Percentiles rank a stretch among this genome's conserved stretches.
Evolutionary conservation across 2,797 vertebrate species (phyloP).

Genomic region (Iguana delicatissima): DNA sequence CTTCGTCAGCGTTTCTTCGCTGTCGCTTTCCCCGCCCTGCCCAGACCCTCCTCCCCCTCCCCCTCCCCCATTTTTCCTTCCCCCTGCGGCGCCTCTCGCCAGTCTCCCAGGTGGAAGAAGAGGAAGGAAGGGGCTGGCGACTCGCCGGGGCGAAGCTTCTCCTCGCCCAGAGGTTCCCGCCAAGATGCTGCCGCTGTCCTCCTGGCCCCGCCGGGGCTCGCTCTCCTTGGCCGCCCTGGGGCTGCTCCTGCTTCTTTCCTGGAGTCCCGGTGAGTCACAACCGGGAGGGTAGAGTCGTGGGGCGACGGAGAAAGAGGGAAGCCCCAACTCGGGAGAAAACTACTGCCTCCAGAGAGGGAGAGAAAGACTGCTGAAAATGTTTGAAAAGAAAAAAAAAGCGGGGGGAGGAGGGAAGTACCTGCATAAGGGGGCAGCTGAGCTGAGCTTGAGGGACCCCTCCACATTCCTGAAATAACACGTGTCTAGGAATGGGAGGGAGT

Average conservation of each 20-base stretch:
- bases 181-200: constrained; percentile 25
- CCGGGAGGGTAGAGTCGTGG: rapidly evolving
- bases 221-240: constrained; percentile 45
- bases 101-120: not conserved
- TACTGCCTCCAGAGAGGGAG: not conserved
- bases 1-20: too few species aligned
- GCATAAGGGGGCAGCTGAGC: not conserved
- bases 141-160: too few species aligned
- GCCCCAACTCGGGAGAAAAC: not conserved
- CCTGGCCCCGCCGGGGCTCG: constrained; percentile 3
- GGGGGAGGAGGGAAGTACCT: rapidly evolving
- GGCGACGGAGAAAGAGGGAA: too few species aligned
- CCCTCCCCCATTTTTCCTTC: not conserved
- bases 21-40: not conserved
- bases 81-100: not conserved
- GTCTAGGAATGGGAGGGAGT: not conserved
- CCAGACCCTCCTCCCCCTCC: not conserved
- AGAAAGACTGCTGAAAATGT: too few species aligned
- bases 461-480: too few species aligned
- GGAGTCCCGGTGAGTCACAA: constrained; percentile 75
- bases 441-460: too few species aligned
- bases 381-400: too few species aligned
- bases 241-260: constrained; percentile 69
- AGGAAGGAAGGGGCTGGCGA: not conserved
- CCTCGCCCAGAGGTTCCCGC: not conserved